Evolutionary conservation across 2,113 vertebrate genomes (phyloP), one percentile per base, ranked within the genome.

Genomic region (Symphodus melops): DNA sequence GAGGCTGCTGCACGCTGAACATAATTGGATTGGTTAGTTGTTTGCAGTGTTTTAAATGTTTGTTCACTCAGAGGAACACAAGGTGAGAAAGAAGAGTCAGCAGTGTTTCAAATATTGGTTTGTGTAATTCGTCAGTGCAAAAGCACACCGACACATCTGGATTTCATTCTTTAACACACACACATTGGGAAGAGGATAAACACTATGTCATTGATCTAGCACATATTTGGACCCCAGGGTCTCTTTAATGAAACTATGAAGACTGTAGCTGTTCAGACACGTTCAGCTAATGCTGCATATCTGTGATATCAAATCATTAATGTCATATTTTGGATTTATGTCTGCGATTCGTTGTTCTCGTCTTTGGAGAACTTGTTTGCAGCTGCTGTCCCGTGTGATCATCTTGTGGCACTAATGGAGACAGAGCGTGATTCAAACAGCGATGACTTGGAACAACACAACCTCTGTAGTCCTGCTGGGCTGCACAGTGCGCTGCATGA

Each of bases 21-120:
- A 5, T 58, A 46, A 63, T 44, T 41, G 44, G 36, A 72, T 41
- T 68, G 17, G 19, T 54, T 41, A 48, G 61, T 25, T 53, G n/a
- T 65, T 60, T 9, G 57, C 37, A n/a, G 68, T 9, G 2, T 52
- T 39, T 63, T 8, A 25, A 53, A 51, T 8, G 49, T 13, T 13
- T 4, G 37, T 60, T 36, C 55, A 6, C 41, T 55, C n/a, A 5
- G 5, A 20, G 33, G 19, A 68, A 8, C 60, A 42, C 1, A 2
- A 6, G n/a, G 60, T 37, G 21, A n/a, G 41, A 12, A 3, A 6
- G 68, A 60, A 8, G 19, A 19, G 20, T 51, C 51, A 16, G 41
- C 67, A n/a, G 9, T 5, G 56, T 17, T 60, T 19, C 2, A 49
- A 17, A 20, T 19, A 6, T 14, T 48, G 46, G 10, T 41, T 52